Base-by-base conservation (phyloP, 2,888 invertebrate species). In the Alloscopus bannaensis region DNA sequence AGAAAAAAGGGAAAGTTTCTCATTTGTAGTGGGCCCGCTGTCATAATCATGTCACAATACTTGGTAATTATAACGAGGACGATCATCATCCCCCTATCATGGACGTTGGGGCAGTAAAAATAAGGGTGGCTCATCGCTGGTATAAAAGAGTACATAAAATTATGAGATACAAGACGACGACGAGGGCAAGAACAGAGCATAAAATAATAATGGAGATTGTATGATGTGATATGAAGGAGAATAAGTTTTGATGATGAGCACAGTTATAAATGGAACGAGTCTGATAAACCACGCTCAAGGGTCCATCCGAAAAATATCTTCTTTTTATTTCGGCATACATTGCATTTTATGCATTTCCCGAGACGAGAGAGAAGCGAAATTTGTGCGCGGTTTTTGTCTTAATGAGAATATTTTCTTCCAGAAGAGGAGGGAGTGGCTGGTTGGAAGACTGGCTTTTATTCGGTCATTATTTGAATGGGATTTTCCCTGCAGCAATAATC, bases 41-140 rank as follows among this genome's bases (percentile, higher is more conserved):
- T 76, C 76, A 76, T 60, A 69, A 76, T 76, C 69, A 60, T 69
- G 76, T 76, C 76, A 76, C 60, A 76, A 76, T 42, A 68, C 52
- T 29, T 36, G 50, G 55, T 76, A 68, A 76, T 76, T 68, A 68
- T 59, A 52, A 22, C 3, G n/a, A 28, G 2, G 47, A 50, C 3
- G 36, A 62, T 50, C 50, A 20, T 42, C 28, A 45, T 45, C n/a
- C 4, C 29, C 55, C 11, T 55, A 24, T 55, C 11, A 55, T 55
- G 55, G 28, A 26, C 26, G 8, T 2, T 8, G n/a, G 20, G 40
- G 72, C 26, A 3, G 42, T 57, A 69, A 55, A 59, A 60, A 22
- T n/a, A 42, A 40, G 36, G 65, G 62, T 55, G 36, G 50, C 45
- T 18, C 3, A 4, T 22, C n/a, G n/a, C n/a, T n/a, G 42, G 18